A percentile compares a stretch with the other conserved stretches of the same genome.
phyloP scores from a whole-genome alignment of 1,140 invertebrate species.

The Cardiocondyla obscurior region DNA sequence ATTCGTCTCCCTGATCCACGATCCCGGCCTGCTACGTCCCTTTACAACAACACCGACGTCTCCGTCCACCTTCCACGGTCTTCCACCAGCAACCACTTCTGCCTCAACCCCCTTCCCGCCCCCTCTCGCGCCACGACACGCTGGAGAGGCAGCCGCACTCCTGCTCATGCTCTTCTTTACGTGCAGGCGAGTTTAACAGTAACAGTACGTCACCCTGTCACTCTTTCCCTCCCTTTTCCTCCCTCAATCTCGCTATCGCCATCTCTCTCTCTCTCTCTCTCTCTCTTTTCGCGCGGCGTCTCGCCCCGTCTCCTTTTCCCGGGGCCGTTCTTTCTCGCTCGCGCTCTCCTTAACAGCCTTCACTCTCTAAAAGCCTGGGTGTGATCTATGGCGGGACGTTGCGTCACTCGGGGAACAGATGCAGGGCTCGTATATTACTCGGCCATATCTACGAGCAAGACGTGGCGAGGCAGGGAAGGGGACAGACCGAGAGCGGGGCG shows the following conservation, averaged over 20 bases:
- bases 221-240: constrained; percentile 51
- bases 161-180: constrained; percentile 68
- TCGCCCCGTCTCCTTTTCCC: constrained; percentile 37
- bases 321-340: constrained; percentile 67
- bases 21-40: constrained; percentile 26
- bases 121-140: constrained; percentile 51
- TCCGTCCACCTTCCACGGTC: constrained; percentile 60
- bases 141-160: constrained; percentile 64
- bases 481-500: neutral
- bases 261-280: constrained; percentile 54
- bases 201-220: constrained; percentile 80
- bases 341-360: constrained; percentile 80
- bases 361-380: constrained; percentile 82
- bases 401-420: constrained; percentile 84
- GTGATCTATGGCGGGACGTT: constrained; percentile 84
- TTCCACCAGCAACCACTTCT: constrained; percentile 55
- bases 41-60: constrained; percentile 51
- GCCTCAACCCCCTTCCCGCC: constrained; percentile 49
- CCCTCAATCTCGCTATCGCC: constrained; percentile 37
- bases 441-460: constrained; percentile 78
- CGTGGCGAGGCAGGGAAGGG: constrained; percentile 56
- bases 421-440: constrained; percentile 84
- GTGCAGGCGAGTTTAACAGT: constrained; percentile 80
- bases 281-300: constrained; percentile 12
- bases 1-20: constrained; percentile 48